Conservation (phyloP, 1,140 invertebrate species). For the Eriocheir sinensis region DNA sequence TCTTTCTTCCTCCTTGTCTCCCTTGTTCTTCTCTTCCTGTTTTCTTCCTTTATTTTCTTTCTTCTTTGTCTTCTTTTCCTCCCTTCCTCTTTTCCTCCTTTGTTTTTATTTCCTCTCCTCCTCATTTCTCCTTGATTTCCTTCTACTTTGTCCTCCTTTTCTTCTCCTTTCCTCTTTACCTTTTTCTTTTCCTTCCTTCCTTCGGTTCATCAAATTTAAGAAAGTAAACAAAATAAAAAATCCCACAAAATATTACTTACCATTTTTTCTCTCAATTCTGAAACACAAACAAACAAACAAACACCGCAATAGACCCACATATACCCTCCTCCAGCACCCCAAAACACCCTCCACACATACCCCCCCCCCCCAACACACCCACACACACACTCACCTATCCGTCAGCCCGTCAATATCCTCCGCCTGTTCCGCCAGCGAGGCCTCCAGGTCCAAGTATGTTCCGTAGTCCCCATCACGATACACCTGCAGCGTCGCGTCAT, state of each 20-base stretch:
- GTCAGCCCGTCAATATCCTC: conserved; percentile 97
- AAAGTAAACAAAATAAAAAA: no score
- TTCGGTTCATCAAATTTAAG: no score
- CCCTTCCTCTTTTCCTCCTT: not conserved
- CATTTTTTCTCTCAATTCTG: no score
- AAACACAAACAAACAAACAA: not conserved
- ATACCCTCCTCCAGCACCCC: not conserved
- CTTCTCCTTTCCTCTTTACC: no score
- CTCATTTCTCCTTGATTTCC: not conserved
- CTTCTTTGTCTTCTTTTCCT: not conserved
- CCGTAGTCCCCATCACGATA: conserved; percentile 98
- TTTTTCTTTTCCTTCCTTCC: no score
- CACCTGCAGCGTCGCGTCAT: conserved; percentile 97
- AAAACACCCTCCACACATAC: not conserved
- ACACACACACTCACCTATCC: conserved; percentile 89
- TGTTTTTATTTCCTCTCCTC: not conserved
- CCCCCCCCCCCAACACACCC: not conserved
- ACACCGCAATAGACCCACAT: not conserved
- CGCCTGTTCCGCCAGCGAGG: conserved; percentile 95
- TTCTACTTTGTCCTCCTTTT: not conserved
- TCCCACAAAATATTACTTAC: no score
- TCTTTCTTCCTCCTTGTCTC: not conserved
- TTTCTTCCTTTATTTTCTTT: no score
- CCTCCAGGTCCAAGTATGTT: conserved; percentile 97
- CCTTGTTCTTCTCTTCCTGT: not conserved